Evolutionary conservation across 2,888 invertebrate species (phyloP).

Genomic region (Eupithecia pulchellata): DNA sequence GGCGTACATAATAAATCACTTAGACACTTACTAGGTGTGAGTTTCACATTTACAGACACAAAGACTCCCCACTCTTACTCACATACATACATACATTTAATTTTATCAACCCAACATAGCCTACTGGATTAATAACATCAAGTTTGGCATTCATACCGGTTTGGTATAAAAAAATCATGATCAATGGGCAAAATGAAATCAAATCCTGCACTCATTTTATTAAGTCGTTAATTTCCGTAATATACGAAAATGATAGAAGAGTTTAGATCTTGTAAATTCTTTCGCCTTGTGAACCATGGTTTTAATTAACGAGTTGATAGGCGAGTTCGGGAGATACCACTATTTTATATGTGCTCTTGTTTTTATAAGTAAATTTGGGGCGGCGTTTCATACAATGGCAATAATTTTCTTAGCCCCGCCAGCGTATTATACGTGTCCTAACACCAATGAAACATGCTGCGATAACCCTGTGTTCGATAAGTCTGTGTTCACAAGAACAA

Average conservation of each 20-base stretch:
- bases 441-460: constrained; percentile 71
- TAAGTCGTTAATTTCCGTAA: not conserved
- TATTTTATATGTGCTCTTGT: constrained; percentile 72
- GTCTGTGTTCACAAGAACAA: constrained; percentile 87
- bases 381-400: constrained; percentile 82
- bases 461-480: constrained; percentile 85
- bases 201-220: not conserved
- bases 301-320: constrained; percentile 70
- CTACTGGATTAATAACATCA: not conserved
- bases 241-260: not conserved
- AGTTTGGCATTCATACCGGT: not conserved
- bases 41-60: no score
- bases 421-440: constrained; percentile 57
- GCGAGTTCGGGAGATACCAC: constrained; percentile 82
- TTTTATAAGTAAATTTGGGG: constrained; percentile 76
- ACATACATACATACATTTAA: no score
- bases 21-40: no score
- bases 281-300: constrained; percentile 49
- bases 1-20: no score
- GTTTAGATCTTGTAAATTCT: not conserved
- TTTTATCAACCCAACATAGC: not conserved
- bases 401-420: constrained; percentile 80
- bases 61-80: no score
- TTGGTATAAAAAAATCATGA: not conserved
- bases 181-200: not conserved